A percentile compares a stretch with the other conserved stretches of the same genome.
Conservation (phyloP, 2,797 vertebrate species). For the Micrastur ruficollis region DNA sequence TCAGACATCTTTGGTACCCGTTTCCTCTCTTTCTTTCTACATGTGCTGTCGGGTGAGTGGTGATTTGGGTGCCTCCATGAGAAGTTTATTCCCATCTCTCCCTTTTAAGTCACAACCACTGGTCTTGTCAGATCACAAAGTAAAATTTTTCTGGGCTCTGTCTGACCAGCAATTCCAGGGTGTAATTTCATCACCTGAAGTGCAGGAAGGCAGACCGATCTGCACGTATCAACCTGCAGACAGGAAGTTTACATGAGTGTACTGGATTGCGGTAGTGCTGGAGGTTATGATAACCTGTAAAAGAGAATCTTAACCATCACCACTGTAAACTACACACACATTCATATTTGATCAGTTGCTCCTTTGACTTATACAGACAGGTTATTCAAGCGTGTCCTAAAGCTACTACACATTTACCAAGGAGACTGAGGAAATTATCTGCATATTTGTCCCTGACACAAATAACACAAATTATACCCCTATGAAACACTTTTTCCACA, state of each 20-base stretch:
- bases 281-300: background rate
- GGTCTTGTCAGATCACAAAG: background rate
- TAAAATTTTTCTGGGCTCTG: background rate
- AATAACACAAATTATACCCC: background rate
- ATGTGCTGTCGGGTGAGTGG: accelerated
- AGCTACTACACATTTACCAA: background rate
- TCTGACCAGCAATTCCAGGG: background rate
- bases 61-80: background rate
- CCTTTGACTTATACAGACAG: background rate
- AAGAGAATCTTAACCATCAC: background rate
- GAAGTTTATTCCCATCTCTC: background rate
- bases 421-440: background rate
- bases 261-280: background rate
- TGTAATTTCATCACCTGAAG: background rate
- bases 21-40: background rate
- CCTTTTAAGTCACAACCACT: background rate
- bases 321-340: background rate
- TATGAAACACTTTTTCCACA: background rate
- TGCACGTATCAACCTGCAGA: background rate
- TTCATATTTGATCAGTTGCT: background rate
- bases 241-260: background rate
- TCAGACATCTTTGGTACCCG: background rate
- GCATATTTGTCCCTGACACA: background rate
- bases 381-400: background rate
- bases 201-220: background rate